Evolutionary conservation across 2,797 vertebrate genomes (phyloP), one percentile per base, ranked within the genome.

Genomic region (Lacerta agilis): DNA sequence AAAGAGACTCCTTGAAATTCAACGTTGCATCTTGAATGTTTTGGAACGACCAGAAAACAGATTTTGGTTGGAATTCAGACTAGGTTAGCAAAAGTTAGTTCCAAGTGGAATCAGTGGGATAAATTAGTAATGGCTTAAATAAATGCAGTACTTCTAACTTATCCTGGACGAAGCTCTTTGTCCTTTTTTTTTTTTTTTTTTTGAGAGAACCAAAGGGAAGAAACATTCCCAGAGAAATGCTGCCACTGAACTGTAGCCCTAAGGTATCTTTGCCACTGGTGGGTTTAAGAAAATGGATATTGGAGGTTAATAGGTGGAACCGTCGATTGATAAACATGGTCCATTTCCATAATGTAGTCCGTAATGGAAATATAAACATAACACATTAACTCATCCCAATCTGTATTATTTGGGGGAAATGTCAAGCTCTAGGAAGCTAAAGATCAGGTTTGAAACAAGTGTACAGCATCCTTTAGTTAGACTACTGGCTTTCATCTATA

Each of bases 1-100:
- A 29, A 36, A 33, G n/a, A 36, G 3, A 64, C 23, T 41, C 36
- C 9, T 73, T 36, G 36, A 64, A 45, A 43, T 61, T 25, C 18
- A 15, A 33, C 9, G 8, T 1, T 0, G 0, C 6, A n/a, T 61
- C 10, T 61, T 78, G 41, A 80, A 38, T 36, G 36, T 0, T 0
- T 33, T 55, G 41, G 13, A 29, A 18, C 3, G 27, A 38, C 36
- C 9, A 43, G 29, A 33, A 27, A n/a, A 13, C n/a, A 8, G 11
- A 79, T 36, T 2, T 72, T n/a, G 15, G n/a, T 33, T 33, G 5
- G 15, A n/a, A 72, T 72, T 17, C 71, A 33, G 71, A 4, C 71
- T 72, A 33, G 13, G 71, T 5, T 29, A 71, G n/a, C n/a, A 71
- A 29, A 27, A 29, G 29, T 71, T 71, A 15, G 29, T 71, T 71